Evolutionary conservation across 2,113 vertebrate species (phyloP).

Genomic region (Morone chrysops): DNA sequence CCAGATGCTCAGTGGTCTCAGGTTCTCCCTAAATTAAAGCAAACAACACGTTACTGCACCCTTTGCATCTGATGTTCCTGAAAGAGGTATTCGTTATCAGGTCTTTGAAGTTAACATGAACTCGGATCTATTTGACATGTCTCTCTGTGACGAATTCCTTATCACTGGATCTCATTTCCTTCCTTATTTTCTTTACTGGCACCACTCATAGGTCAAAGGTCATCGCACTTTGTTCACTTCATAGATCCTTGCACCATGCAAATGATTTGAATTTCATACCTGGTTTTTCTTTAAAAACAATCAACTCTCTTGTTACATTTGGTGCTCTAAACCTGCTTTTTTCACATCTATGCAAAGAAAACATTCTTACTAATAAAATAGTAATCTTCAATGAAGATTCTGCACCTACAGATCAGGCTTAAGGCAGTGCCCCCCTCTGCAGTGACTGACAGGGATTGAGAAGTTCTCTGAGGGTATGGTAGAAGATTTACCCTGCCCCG

Average conservation of each 20-base stretch:
- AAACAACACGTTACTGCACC: conserved; percentile 13
- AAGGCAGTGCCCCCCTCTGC: neutral
- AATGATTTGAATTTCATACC: conserved; percentile 29
- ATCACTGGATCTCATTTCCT: conserved; percentile 28
- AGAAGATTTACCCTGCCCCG: conserved; percentile 66
- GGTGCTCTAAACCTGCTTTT: neutral
- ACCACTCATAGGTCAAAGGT: conserved; percentile 48
- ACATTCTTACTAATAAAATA: neutral
- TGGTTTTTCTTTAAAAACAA: neutral
- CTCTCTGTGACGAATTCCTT: conserved; percentile 12
- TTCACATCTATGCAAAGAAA: neutral
- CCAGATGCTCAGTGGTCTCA: conserved; percentile 22
- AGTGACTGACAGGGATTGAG: conserved; percentile 32
- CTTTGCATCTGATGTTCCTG: conserved; percentile 16
- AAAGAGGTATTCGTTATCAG: neutral
- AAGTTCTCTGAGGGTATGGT: conserved; percentile 54
- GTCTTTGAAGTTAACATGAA: conserved; percentile 36
- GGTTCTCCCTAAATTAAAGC: conserved; percentile 3
- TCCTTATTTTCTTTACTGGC: neutral
- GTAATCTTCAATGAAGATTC: neutral
- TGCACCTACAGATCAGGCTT: neutral
- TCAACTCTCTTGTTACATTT: neutral
- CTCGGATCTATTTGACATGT: neutral
- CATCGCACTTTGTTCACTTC: conserved; percentile 18
- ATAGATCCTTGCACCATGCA: neutral